Base-by-base conservation (phyloP, 2,888 invertebrate genomes). In the Tryphoninae sp. region DNA sequence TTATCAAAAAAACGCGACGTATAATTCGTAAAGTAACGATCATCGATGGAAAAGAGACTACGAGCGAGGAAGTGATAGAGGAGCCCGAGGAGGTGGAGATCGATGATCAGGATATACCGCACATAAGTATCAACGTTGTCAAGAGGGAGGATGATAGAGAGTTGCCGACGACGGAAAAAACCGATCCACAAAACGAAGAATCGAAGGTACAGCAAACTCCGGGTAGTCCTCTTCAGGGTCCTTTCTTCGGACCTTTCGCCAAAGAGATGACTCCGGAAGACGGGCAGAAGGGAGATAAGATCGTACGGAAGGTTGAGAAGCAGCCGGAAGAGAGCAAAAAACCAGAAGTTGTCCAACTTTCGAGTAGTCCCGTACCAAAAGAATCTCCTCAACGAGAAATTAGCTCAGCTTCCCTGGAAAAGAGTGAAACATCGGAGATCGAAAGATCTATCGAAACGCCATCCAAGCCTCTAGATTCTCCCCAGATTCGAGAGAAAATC, bases 31-130 rank as follows among this genome's bases (percentile, higher is more conserved):
- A 95, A 84, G 94, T 96, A 2, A 95, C 96, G 0, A 95, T 97
- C 4, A 94, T 97, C 78, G 95, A 97, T 89, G 97, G 97, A 0
- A 96, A 96, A 92, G 97, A 97, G 92, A 95, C 96, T 81, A 94
- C 96, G 0, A 95, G 95, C 7, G 97, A 97, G 91, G 97, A 97
- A 92, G 92, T 97, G 0, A 93, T 97, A 59, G 97, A 97, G 88
- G 97, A 97, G 90, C 97, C 97, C 0, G 97, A 96, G 88, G 95
- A 95, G 90, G 93, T 96, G 3, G 96, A 96, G 92, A 93, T 95
- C 9, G 94, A 94, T 45, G 95, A 95, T 89, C 95, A 96, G 91
- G 94, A 95, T 86, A 94, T 96, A 86, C 96, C 96, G 0, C 93
- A 95, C 85, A 95, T 96, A 16, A 95, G 95, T 79, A 95, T 96